Base-by-base conservation (phyloP, 2,797 vertebrate genomes). In the Phalanger gymnotis region DNA sequence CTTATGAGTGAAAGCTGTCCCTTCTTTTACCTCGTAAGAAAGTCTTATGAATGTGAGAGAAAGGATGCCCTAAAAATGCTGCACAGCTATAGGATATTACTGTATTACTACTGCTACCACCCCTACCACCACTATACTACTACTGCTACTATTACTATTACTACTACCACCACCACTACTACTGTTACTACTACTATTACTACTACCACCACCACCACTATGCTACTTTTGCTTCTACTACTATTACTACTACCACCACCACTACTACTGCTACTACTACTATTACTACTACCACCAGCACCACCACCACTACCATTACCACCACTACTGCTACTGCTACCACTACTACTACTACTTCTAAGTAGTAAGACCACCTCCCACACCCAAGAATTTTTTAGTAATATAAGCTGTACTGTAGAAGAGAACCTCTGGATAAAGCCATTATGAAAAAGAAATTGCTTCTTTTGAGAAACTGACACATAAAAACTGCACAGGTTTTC, bases 381-480 rank as follows among this genome's bases (percentile, higher is more conserved):
- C 4, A 19, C 51, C 51, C 5, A 34, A 54, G n/a, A 28, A 40
- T 90, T 73, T 97, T 92, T 94, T 56, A 25, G 91, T 55, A 94
- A 87, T 91, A 47, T 12, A 73, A 54, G 53, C 81, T n/a, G 87
- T 94, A 47, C 54, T 9, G 4, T 31, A 92, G 53, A 95, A 10
- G 0, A 40, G n/a, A 95, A 22, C 55, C 53, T 5, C 2, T 0
- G 1, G 52, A 54, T 27, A 27, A 89, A 96, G 90, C 66, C 66
- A 30, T 95, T 92, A 27, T 90, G 90, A 66, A 94, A 91, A n/a
- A 91, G 27, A 55, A 55, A 25, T 93, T 54, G 27, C 58, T 57
- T 90, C 93, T 92, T 54, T 91, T 47, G 66, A 93, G 96, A 58
- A 91, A 91, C 4, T 93, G 93, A 91, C 93, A 92, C 52, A 9